Percentiles rank a stretch among this genome's conserved stretches.
Conservation (phyloP, 2,797 vertebrate species). For the Danio kyathit region DNA sequence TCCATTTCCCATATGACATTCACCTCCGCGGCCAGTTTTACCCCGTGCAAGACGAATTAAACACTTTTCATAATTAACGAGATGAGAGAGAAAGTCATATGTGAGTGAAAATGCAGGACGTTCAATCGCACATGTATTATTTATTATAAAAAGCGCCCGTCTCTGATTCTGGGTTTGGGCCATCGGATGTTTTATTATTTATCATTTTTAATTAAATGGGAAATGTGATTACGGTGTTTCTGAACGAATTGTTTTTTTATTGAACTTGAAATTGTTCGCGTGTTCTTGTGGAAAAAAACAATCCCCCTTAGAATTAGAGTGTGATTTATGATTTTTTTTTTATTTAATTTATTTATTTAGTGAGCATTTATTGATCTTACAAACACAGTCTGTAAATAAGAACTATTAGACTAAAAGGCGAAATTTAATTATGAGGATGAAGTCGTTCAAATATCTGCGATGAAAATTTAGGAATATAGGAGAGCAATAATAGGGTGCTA, state of each 20-base stretch:
- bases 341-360: not conserved
- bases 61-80: conserved; percentile 89
- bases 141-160: conserved; percentile 32
- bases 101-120: conserved; percentile 62
- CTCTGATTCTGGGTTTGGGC: conserved; percentile 43
- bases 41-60: conserved; percentile 90
- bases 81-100: conserved; percentile 29
- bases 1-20: conserved; percentile 90
- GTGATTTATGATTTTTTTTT: not conserved
- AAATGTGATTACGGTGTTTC: conserved; percentile 30
- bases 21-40: conserved; percentile 91
- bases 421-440: not conserved
- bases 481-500: conserved; percentile 67
- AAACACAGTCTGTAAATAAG: not conserved
- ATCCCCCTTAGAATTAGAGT: not conserved
- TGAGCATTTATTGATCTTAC: not conserved
- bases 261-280: not conserved
- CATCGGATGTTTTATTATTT: conserved; percentile 51
- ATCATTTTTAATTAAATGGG: conserved; percentile 53
- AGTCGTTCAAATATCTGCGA: not conserved
- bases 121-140: conserved; percentile 56
- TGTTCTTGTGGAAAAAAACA: not conserved
- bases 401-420: not conserved
- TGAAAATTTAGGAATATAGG: conserved; percentile 34
- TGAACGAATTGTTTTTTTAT: not conserved